Base-by-base conservation (phyloP, 2,888 invertebrate species). In the Monopis laevigella region DNA sequence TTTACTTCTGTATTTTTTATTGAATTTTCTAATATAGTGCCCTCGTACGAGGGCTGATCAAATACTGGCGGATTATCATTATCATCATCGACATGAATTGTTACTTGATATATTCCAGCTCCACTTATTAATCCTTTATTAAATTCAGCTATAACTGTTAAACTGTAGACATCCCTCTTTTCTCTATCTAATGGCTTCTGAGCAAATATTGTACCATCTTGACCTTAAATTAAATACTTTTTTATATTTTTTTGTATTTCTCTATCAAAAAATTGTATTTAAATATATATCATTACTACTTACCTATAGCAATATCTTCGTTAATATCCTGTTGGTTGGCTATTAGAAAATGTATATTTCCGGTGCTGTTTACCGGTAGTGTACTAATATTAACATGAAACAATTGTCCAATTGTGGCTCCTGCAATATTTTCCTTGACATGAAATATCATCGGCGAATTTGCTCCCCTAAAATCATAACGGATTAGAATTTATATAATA, bases 51-150 rank as follows among this genome's bases (percentile, higher is more conserved):
- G 1, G 83, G 58, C 8, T 84, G 69, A 48, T 88, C 87, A 61
- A 96, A 96, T 43, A 85, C 65, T 0, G 96, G 96, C 2, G 92
- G 84, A 55, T 93, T 93, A 56, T 94, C 94, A 56, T 95, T 94
- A 46, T 91, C 91, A 58, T 95, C 94, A 45, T 91, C 90, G 1
- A 94, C 92, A 41, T 87, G 78, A 19, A 94, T 84, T 8, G 87
- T 88, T 1, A 92, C 88, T 82, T 91, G 92, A 57, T 90, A 92
- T 43, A 91, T 88, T 2, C 89, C 90, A 38, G 88, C 88, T 5
- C 87, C 87, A 46, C 86, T 86, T 42, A 86, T 83, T 45, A 84
- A 63, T 5, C 90, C 90, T 58, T 88, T 86, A 14, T 82, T 85
- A 50, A 88, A 89, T 62, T 93, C 92, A 7, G 89, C 91, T 29